phyloP scores from a whole-genome alignment of 2,888 invertebrate species.

The Auanema freiburgensis region DNA sequence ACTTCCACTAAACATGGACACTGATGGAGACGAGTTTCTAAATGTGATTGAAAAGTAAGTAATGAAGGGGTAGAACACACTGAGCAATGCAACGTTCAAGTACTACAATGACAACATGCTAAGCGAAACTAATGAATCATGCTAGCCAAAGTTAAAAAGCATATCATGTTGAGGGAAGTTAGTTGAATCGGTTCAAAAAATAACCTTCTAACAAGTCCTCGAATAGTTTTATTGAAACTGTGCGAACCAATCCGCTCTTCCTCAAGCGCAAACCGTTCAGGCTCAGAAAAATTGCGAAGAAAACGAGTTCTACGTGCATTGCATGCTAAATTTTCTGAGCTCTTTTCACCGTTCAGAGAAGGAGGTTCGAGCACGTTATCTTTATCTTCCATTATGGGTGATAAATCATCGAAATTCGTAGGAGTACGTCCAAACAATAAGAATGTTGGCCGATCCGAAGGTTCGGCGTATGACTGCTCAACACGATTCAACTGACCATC shows the following conservation, averaged over 20 bases:
- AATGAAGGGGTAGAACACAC: neutral
- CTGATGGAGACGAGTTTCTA: constrained; percentile 63
- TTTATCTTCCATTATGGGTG: constrained; percentile 25
- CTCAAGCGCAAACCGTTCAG: constrained; percentile 9
- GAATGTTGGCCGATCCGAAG: neutral
- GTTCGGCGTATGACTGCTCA: too few species aligned
- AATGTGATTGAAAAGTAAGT: constrained; percentile 19
- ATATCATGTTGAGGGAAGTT: too few species aligned
- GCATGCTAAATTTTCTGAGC: constrained; percentile 3
- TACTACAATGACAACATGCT: constrained; percentile 1
- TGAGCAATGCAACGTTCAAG: neutral
- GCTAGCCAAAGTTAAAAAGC: too few species aligned
- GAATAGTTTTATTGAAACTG: neutral
- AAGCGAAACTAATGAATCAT: neutral
- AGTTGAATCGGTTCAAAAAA: too few species aligned
- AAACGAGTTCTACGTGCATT: constrained; percentile 13
- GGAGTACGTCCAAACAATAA: neutral
- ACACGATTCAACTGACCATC: too few species aligned
- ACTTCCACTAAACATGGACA: constrained; percentile 58
- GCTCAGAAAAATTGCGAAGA: constrained; percentile 11
- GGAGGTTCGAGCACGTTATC: neutral
- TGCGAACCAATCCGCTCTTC: neutral
- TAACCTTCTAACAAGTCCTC: too few species aligned
- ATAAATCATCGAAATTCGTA: constrained; percentile 22
- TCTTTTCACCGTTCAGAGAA: constrained; percentile 11